Conservation (phyloP, 1,140 invertebrate species). For the Calycopis cecrops region DNA sequence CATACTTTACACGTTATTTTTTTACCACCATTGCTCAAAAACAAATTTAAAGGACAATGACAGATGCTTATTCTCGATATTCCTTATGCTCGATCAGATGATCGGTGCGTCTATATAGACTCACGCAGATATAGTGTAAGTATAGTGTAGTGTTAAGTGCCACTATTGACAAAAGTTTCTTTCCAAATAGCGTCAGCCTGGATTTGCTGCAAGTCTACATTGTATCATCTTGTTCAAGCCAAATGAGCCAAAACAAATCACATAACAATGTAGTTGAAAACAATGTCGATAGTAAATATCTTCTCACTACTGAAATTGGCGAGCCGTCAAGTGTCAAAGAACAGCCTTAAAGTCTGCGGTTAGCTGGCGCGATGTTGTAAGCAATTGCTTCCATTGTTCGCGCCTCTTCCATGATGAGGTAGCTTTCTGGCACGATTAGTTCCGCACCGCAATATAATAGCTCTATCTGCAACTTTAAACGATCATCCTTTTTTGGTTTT, state of each 20-base stretch:
- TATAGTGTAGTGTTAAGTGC: no score
- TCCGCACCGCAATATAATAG: slow-evolving; percentile 32
- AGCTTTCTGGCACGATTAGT: slow-evolving; percentile 39
- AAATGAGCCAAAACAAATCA: background rate
- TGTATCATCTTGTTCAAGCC: no score
- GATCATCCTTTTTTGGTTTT: background rate
- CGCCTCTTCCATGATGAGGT: slow-evolving; percentile 33
- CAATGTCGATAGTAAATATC: slow-evolving; percentile 1
- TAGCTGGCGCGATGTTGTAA: slow-evolving; percentile 40
- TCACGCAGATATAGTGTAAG: no score
- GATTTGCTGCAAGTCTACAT: no score
- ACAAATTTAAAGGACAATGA: no score
- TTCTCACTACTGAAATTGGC: slow-evolving; percentile 13
- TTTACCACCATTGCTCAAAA: no score
- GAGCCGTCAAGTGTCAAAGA: slow-evolving; percentile 42
- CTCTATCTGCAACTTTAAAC: slow-evolving; percentile 10
- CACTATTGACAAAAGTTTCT: no score
- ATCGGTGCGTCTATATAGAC: no score
- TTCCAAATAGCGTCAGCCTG: no score
- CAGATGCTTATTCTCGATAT: no score
- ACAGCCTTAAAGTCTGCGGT: slow-evolving; percentile 41
- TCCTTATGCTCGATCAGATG: no score
- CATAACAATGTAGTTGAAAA: background rate
- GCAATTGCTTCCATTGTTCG: slow-evolving; percentile 48
- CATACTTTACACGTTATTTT: no score